Evolutionary conservation across 2,888 invertebrate species (phyloP).

Genomic region (Lottia scabra): DNA sequence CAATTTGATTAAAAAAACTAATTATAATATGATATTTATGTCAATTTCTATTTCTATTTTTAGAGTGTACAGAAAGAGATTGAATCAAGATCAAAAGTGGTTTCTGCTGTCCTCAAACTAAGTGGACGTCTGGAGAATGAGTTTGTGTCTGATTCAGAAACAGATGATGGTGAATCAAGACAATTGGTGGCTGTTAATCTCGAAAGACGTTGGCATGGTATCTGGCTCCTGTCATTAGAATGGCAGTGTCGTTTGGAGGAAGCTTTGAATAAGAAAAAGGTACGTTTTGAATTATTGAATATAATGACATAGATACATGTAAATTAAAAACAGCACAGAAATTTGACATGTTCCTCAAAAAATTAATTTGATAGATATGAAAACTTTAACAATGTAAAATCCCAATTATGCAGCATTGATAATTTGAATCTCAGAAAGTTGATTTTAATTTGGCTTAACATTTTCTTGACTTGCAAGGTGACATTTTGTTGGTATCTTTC

Average conservation of each 20-base stretch:
- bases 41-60: conserved; percentile 46
- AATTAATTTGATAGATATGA: no score
- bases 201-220: conserved; percentile 89
- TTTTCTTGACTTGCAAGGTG: no score
- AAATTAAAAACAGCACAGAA: no score
- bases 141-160: conserved; percentile 29
- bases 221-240: conserved; percentile 90
- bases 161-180: conserved; percentile 36
- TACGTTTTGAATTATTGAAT: conserved; percentile 17
- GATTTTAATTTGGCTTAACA: no score
- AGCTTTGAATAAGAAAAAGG: conserved; percentile 57
- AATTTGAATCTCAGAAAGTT: no score
- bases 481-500: no score
- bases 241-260: conserved; percentile 91
- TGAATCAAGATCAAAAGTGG: conserved; percentile 77
- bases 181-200: conserved; percentile 78
- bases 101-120: conserved; percentile 68
- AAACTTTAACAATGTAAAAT: no score
- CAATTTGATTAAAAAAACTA: no score
- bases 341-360: no score
- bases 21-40: not conserved
- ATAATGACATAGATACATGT: no score
- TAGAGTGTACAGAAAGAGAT: conserved; percentile 94
- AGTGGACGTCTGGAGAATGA: conserved; percentile 63
- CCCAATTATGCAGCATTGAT: no score